Evolutionary conservation across 2,113 vertebrate species (phyloP), one percentile per base, ranked within the genome.

Genomic region (Antennarius striatus): DNA sequence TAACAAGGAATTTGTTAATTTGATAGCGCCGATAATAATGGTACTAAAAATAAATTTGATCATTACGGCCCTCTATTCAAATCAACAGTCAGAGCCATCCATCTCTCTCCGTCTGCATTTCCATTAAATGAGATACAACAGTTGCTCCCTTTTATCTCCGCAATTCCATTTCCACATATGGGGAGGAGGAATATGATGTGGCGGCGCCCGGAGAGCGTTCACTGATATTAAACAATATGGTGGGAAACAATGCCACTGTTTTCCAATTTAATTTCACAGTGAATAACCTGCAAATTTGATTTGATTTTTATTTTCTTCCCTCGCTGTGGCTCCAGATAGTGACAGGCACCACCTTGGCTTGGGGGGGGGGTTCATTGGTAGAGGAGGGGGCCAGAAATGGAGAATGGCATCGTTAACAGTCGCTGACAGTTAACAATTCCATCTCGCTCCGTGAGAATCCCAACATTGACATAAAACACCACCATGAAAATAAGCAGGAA

Each of bases 201-300:
- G 74, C 69, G 57, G 82, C 85, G 73, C 70, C 65, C 80, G 67
- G 82, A 75, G 45, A 79, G 81, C 83, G 58, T 88, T 86, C 83
- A 75, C 86, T 77, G 79, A 86, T 87, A 90, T 91, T 89, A 87
- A 92, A 91, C 91, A 91, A 91, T 87, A 85, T 68, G 76, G 52
- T 63, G 73, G 84, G 84, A 89, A 88, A 87, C 78, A 73, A 75
- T 82, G 71, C 64, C 76, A 76, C 83, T 87, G 81, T 87, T 90
- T 90, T 86, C 82, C 88, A 89, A 85, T 91, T 91, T 91, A 87
- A 92, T 92, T 91, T 92, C 82, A 84, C 86, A 89, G 82, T 86
- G 87, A 91, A 90, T 91, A 91, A 93, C 90, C 89, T 87, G 88
- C 68, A 3, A 6, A 66, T 79, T 80, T 85, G 87, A 92, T 90